Evolutionary conservation across 2,888 invertebrate genomes (phyloP), one percentile per base, ranked within the genome.

Genomic region (Autographa pulchrina): DNA sequence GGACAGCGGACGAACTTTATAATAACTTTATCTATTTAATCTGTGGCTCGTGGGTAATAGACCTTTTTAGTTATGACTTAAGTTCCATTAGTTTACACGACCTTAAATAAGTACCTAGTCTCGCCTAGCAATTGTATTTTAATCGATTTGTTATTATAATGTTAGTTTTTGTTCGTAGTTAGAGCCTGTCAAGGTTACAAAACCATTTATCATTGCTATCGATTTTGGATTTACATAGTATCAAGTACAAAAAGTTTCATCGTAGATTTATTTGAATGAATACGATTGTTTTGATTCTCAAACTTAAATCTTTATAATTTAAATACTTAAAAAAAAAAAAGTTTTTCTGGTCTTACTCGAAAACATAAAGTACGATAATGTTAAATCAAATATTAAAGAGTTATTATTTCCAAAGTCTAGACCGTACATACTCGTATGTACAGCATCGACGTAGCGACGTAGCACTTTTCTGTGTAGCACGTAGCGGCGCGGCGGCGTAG

Each of bases 401-500:
- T 43, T 4, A n/a, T 54, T 13, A 9, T 11, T n/a, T 25, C 25
- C 3, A 25, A 25, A 25, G 8, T 32, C 16, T 16, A 5, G n/a
- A 20, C 32, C 0, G 14, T 25, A 25, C 25, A 25, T 25, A 43
- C n/a, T n/a, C 5, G 1, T 5, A 41, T 14, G n/a, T 56, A 11
- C 11, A 41, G 16, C 52, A 58, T 9, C 5, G 9, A 11, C 38
- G 38, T 61, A 70, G 60, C 54, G 13, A 9, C 64, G 56, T 67
- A 72, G 54, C 20, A 18, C 31, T 35, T 18, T 11, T 60, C 63
- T 43, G 25, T 61, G 73, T 48, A 35, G 5, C 60, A 25, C 67
- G 70, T 65, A 75, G 77, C 65, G 4, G 3, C 67, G 70, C 62
- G 70, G 77, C 65, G 4, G 3, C 77, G 77, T 68, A 65, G 64